phyloP scores from a whole-genome alignment of 2,113 vertebrate genomes.

The Speoplatyrhinus poulsoni region DNA sequence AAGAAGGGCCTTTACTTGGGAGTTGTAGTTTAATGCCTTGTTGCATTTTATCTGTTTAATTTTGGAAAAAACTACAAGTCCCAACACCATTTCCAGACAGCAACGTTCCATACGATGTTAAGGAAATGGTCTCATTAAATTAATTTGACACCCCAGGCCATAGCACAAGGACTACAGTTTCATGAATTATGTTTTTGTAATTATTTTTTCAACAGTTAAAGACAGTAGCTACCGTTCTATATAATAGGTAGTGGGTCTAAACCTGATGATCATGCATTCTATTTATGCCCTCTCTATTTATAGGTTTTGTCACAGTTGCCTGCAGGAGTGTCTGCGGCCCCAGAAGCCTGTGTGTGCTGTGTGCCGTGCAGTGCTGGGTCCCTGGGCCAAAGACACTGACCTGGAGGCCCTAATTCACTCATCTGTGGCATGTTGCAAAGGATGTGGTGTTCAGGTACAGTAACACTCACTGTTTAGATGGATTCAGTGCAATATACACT shows the following conservation, averaged over 20 bases:
- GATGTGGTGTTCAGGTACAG: constrained; percentile 87
- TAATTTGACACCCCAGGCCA: not conserved
- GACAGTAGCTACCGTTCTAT: too few relatives aligned
- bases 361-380: constrained; percentile 82
- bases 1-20: constrained; percentile 58
- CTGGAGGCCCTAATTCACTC: constrained; percentile 86
- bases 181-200: too few relatives aligned
- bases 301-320: constrained; percentile 92
- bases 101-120: constrained; percentile 46
- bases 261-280: too few relatives aligned
- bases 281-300: constrained; percentile 15
- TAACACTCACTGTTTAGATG: not conserved
- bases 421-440: constrained; percentile 86
- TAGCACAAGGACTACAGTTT: too few relatives aligned
- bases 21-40: constrained; percentile 63
- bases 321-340: constrained; percentile 92
- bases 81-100: constrained; percentile 35
- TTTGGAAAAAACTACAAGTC: constrained; percentile 66
- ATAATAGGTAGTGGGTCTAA: too few relatives aligned
- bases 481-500: not conserved
- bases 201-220: too few relatives aligned
- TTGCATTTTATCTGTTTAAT: not conserved
- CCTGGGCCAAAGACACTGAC: constrained; percentile 81
- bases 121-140: constrained; percentile 30
- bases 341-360: constrained; percentile 94